These are phyloP conservation scores for Sebastolobus alascanus DNA, from an alignment of 2,797 vertebrate species.

Conservation along the genomic window DNA sequence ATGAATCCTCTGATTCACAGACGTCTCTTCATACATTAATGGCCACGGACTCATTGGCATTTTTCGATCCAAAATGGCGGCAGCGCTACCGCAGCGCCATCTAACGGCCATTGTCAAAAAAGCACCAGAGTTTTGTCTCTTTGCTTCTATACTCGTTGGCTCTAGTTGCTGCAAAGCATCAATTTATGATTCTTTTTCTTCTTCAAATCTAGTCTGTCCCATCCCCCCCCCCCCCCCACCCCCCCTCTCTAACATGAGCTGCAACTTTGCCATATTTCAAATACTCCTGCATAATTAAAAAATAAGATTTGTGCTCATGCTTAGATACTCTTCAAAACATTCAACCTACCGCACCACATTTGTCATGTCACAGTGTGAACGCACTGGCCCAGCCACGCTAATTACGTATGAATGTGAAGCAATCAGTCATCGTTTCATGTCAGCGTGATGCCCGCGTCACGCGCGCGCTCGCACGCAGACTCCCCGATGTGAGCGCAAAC, in stretches of 20 bases:
- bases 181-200: slow-evolving; percentile 32
- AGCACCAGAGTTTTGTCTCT: too few species aligned
- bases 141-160: neutral
- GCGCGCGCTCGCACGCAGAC: slow-evolving; percentile 13
- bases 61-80: too few species aligned
- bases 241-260: neutral
- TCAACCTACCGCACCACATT: slow-evolving; percentile 35
- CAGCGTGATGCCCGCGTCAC: slow-evolving; percentile 34
- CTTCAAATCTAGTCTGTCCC: slow-evolving; percentile 15
- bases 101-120: too few species aligned
- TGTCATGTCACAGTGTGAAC: slow-evolving; percentile 42
- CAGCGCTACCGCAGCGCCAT: too few species aligned
- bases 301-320: slow-evolving; percentile 33
- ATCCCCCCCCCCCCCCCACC: neutral
- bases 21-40: too few species aligned
- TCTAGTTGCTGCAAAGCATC: slow-evolving; percentile 6
- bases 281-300: slow-evolving; percentile 50
- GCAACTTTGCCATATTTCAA: slow-evolving; percentile 27
- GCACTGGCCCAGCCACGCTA: slow-evolving; percentile 9
- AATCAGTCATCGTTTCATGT: slow-evolving; percentile 67
- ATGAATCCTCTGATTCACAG: too few species aligned
- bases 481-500: slow-evolving; percentile 28
- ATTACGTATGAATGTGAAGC: slow-evolving; percentile 58
- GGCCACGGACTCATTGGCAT: too few species aligned
- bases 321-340: slow-evolving; percentile 35